These are phyloP conservation scores for Mustela lutreola DNA, from an alignment of 2,113 vertebrate genomes.

Conservation along the genomic window DNA sequence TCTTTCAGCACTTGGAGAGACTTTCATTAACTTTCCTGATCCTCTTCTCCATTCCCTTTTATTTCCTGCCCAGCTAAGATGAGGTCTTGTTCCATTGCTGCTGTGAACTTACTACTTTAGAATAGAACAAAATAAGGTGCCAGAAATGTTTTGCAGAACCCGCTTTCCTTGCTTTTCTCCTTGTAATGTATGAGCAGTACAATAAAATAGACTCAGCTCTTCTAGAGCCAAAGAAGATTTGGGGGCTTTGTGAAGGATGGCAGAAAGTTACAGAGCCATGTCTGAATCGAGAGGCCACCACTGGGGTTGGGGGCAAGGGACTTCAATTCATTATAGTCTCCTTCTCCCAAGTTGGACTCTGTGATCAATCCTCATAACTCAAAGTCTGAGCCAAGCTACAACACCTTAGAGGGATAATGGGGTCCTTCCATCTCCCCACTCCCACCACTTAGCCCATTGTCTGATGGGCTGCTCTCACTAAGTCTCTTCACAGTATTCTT, in stretches of 20 bases:
- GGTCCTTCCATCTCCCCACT: too few relatives aligned
- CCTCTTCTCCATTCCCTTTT: constrained; percentile 11
- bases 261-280: not conserved
- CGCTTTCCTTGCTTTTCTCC: not conserved
- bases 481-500: not conserved
- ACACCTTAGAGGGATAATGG: not conserved
- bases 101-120: constrained; percentile 22
- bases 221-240: not conserved
- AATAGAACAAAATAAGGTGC: constrained; percentile 56
- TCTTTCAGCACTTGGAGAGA: not conserved
- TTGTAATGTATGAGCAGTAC: not conserved
- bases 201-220: not conserved
- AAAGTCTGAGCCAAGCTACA: too few relatives aligned
- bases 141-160: constrained; percentile 45
- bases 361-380: too few relatives aligned
- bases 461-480: not conserved
- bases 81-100: not conserved
- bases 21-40: constrained; percentile 28
- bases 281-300: not conserved
- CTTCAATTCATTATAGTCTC: not conserved
- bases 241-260: not conserved
- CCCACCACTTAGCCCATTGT: too few relatives aligned
- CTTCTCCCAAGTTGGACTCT: not conserved
- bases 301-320: not conserved
- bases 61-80: constrained; percentile 21